Conservation (phyloP, 1,140 invertebrate genomes). For the Drosophila insularis region DNA sequence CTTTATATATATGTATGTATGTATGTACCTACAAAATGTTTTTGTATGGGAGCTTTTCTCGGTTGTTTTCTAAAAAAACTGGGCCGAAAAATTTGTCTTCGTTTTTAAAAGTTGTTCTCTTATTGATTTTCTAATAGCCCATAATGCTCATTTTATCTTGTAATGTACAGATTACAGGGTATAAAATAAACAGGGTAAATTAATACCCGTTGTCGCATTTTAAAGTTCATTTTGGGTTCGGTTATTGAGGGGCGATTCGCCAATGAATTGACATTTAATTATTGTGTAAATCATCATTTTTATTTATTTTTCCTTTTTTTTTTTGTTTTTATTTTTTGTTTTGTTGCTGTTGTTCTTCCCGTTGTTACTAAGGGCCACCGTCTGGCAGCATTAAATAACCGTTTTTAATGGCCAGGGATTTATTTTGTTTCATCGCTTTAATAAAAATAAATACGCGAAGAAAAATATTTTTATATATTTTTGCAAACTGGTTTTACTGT, state of each 20-base stretch:
- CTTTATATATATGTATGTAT: too few species aligned
- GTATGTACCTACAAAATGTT: too few species aligned
- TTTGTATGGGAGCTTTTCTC: too few species aligned
- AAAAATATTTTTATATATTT: background rate
- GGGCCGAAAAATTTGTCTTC: too few species aligned
- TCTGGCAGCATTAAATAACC: conserved; percentile 53
- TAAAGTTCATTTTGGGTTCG: conserved; percentile 50
- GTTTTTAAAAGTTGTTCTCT: too few species aligned
- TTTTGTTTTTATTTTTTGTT: too few species aligned
- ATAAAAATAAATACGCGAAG: conserved; percentile 20
- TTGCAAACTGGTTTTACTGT: background rate
- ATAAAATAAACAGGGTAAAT: conserved; percentile 51
- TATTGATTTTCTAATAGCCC: too few species aligned
- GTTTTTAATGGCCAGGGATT: conserved; percentile 55
- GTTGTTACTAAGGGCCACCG: conserved; percentile 22
- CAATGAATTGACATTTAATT: conserved; percentile 77
- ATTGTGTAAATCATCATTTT: conserved; percentile 74
- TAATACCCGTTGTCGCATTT: conserved; percentile 69
- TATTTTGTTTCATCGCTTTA: conserved; percentile 49
- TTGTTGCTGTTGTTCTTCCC: conserved; percentile 20
- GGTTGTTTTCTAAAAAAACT: too few species aligned
- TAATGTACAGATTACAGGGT: background rate
- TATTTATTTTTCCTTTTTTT: conserved; percentile 17
- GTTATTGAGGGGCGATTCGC: conserved; percentile 30
- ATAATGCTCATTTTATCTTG: background rate